Conservation (phyloP, 2,113 vertebrate genomes). For the Pseudonaja textilis region DNA sequence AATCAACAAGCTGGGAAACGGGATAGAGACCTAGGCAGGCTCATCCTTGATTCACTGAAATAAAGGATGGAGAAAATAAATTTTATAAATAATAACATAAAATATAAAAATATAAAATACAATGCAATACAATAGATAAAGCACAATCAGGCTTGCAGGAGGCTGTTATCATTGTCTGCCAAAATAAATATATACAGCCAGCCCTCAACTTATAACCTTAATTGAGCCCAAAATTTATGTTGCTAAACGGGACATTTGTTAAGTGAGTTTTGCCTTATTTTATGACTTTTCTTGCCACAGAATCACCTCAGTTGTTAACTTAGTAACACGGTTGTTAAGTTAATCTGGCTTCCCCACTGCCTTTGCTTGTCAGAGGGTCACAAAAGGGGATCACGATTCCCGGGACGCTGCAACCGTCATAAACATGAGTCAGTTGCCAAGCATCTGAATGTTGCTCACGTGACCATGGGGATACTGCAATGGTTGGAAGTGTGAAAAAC, state of each 20-base stretch:
- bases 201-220: too few relatives aligned
- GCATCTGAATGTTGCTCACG: not conserved
- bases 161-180: not conserved
- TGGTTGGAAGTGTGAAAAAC: too few relatives aligned
- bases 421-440: not conserved
- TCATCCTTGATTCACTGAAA: not conserved
- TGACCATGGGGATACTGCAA: not conserved
- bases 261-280: too few relatives aligned
- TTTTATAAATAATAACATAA: not conserved
- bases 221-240: too few relatives aligned
- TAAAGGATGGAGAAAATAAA: not conserved
- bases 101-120: too few relatives aligned
- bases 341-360: not conserved
- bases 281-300: too few relatives aligned
- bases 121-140: not conserved
- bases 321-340: not conserved
- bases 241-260: too few relatives aligned
- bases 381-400: not conserved
- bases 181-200: not conserved
- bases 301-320: not conserved
- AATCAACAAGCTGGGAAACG: not conserved
- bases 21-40: not conserved
- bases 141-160: not conserved
- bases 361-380: not conserved
- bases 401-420: not conserved